These are phyloP conservation scores for Pediacus dermestoides DNA, from an alignment of 2,888 invertebrate species.

Conservation along the genomic window DNA sequence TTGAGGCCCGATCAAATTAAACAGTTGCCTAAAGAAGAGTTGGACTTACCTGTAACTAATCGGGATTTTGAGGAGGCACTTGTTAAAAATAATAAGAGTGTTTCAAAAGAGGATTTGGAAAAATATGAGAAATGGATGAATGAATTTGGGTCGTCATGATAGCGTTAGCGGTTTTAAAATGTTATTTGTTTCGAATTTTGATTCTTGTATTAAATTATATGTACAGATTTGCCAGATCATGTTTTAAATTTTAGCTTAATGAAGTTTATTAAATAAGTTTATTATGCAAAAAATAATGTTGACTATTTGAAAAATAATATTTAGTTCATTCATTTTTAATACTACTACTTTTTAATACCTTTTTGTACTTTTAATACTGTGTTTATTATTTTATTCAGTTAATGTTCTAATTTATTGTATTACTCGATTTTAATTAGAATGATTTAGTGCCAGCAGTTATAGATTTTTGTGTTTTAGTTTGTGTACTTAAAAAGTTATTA, in stretches of 20 bases:
- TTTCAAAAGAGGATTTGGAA: constrained; percentile 89
- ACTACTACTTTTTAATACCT: neutral
- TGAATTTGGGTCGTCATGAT: constrained; percentile 92
- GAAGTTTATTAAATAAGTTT: constrained; percentile 9
- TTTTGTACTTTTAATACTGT: neutral
- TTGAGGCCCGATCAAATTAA: constrained; percentile 91
- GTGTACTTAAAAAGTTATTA: too few relatives aligned
- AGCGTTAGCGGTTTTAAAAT: too few relatives aligned
- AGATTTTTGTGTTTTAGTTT: too few relatives aligned
- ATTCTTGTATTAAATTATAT: constrained; percentile 5
- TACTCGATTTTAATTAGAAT: too few relatives aligned
- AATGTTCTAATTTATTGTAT: too few relatives aligned
- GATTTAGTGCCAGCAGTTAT: too few relatives aligned
- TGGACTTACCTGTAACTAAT: constrained; percentile 89
- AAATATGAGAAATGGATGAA: constrained; percentile 97
- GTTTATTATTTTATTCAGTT: too few relatives aligned
- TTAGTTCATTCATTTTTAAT: neutral
- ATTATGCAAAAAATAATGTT: constrained; percentile 1
- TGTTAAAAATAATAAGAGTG: constrained; percentile 92
- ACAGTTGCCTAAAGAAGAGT: constrained; percentile 89
- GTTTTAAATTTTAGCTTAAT: too few relatives aligned
- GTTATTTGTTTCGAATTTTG: constrained; percentile 1
- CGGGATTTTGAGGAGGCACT: constrained; percentile 93
- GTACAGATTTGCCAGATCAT: neutral
- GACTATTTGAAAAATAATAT: neutral